Evolutionary conservation across 2,113 vertebrate species (phyloP).

Genomic region (Ibidorhyncha struthersii): DNA sequence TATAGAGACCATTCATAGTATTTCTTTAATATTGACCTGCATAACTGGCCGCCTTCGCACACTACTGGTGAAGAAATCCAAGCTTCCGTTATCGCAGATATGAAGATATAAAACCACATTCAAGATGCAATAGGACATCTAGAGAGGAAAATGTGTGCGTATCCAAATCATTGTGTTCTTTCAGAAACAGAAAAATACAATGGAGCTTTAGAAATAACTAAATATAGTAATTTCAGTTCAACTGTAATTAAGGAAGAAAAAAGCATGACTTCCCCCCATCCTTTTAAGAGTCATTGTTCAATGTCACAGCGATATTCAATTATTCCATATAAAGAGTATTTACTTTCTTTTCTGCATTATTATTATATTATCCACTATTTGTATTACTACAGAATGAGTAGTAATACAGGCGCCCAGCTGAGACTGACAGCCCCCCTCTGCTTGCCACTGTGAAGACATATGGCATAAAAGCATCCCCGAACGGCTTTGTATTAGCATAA

Average conservation of each 20-base stretch:
- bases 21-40: constrained; percentile 38
- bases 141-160: constrained; percentile 38
- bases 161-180: constrained; percentile 52
- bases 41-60: neutral
- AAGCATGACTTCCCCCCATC: constrained; percentile 47
- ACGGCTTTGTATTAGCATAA: constrained; percentile 23
- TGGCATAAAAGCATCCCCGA: constrained; percentile 15
- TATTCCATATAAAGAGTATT: constrained; percentile 68
- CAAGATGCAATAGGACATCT: constrained; percentile 54
- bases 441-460: constrained; percentile 40
- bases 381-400: constrained; percentile 53
- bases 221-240: constrained; percentile 61
- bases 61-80: neutral
- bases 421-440: constrained; percentile 58
- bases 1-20: neutral
- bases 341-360: constrained; percentile 67
- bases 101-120: constrained; percentile 11
- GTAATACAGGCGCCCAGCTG: constrained; percentile 62
- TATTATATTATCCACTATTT: constrained; percentile 69
- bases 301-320: constrained; percentile 62
- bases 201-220: constrained; percentile 68
- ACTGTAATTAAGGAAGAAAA: constrained; percentile 63
- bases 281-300: constrained; percentile 60
- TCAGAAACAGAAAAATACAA: constrained; percentile 45
- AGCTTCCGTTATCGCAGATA: neutral